phyloP scores from a whole-genome alignment of 2,797 vertebrate genomes.

The Propithecus perrieri region DNA sequence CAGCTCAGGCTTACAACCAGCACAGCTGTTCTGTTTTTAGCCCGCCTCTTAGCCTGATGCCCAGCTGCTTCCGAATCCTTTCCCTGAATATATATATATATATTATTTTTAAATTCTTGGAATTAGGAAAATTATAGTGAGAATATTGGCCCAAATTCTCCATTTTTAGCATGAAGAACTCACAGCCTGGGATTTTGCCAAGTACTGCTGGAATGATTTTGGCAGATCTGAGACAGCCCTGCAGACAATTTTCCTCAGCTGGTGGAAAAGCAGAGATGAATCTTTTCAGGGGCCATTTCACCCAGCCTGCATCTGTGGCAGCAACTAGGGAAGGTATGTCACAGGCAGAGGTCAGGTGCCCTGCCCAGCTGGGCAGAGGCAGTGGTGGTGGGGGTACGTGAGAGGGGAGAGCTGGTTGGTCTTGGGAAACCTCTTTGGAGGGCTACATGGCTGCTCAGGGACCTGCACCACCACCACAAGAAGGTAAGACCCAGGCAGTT shows the following conservation, averaged over 20 bases:
- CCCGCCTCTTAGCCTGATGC: neutral
- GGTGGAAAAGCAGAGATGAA: neutral
- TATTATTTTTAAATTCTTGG: constrained; percentile 53
- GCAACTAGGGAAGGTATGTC: neutral
- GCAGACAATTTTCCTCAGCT: neutral
- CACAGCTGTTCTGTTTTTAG: constrained; percentile 53
- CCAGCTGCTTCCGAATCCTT: constrained; percentile 38
- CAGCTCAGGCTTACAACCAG: constrained; percentile 16
- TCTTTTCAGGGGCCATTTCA: neutral
- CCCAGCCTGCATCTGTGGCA: neutral
- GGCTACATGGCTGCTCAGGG: fast-evolving
- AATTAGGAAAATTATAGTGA: constrained; percentile 67
- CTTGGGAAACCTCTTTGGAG: neutral
- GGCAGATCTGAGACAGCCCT: neutral
- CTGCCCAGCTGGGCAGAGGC: neutral
- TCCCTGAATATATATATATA: neutral
- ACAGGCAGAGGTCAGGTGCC: neutral
- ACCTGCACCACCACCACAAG: neutral
- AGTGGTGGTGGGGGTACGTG: neutral
- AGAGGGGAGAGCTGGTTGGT: neutral
- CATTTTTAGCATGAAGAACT: constrained; percentile 54
- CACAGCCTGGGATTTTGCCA: constrained; percentile 47
- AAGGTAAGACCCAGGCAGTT: neutral
- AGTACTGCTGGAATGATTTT: constrained; percentile 8
- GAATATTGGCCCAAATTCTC: constrained; percentile 51